Evolutionary conservation across 2,797 vertebrate genomes (phyloP).

Genomic region (Sternarchorhynchus goeldii): DNA sequence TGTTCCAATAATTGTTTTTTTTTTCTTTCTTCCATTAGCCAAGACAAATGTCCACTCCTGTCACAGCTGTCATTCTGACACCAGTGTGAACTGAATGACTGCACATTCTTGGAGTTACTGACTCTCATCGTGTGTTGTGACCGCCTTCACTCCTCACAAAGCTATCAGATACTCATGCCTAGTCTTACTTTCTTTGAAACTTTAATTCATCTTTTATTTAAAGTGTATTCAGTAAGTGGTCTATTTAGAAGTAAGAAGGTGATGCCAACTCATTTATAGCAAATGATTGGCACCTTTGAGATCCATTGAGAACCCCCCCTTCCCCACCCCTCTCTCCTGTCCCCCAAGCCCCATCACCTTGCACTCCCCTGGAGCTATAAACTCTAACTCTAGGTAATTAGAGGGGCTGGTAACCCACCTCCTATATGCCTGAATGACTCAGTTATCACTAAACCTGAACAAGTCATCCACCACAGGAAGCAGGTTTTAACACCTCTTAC

Average conservation of each 20-base stretch:
- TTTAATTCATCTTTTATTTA: no score
- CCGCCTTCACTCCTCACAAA: no score
- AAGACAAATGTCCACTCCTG: no score
- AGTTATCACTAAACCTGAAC: constrained; percentile 4
- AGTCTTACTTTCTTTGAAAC: no score
- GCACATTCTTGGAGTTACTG: no score
- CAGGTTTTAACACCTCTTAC: constrained; percentile 16
- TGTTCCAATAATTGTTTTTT: no score
- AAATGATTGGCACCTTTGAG: constrained; percentile 7
- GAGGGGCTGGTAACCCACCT: constrained; percentile 60
- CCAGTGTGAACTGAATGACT: no score
- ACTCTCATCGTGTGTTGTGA: no score
- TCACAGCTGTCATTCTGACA: no score
- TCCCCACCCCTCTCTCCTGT: constrained; percentile 63
- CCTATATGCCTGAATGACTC: constrained; percentile 57
- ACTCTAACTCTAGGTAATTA: constrained; percentile 67
- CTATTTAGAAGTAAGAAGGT: not conserved
- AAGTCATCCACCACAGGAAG: constrained; percentile 30
- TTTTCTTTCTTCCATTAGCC: no score
- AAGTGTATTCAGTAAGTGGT: not conserved
- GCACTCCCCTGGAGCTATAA: constrained; percentile 61
- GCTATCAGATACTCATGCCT: no score
- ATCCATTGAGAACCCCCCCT: not conserved
- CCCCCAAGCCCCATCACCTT: constrained; percentile 48
- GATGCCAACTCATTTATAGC: not conserved